A percentile compares a stretch with the other conserved stretches of the same genome.
These are phyloP conservation scores for Pentalonia nigronervosa DNA, from an alignment of 1,140 invertebrate species.

Conservation along the genomic window DNA sequence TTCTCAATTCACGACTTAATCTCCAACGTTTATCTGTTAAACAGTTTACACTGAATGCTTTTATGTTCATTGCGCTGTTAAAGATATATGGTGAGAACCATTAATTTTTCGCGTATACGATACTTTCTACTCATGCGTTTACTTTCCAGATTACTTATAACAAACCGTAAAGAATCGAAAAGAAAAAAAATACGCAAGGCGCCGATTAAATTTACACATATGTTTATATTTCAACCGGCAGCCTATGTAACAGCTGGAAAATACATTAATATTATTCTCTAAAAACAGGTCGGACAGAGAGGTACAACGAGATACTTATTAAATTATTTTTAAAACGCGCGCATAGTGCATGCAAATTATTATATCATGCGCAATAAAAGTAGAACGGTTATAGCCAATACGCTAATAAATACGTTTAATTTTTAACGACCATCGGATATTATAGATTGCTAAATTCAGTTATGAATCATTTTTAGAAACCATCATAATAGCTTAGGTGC, in stretches of 20 bases:
- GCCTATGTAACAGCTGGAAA: not conserved
- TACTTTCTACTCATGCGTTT: constrained; percentile 24
- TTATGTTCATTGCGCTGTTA: constrained; percentile 26
- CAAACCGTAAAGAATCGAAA: not conserved
- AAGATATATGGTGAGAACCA: constrained; percentile 26
- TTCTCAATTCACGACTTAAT: not conserved
- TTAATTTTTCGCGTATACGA: constrained; percentile 6
- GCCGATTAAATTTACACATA: not conserved
- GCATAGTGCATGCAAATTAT: not conserved
- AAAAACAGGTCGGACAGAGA: not conserved
- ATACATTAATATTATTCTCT: not conserved
- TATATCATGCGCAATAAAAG: not conserved
- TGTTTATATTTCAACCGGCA: not conserved
- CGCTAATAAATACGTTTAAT: not conserved
- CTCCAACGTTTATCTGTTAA: constrained; percentile 1
- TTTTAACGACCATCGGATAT: not conserved
- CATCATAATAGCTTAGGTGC: not conserved
- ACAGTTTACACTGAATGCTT: constrained; percentile 29
- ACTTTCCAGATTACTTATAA: not conserved
- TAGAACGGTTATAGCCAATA: not conserved
- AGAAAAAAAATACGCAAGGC: not conserved
- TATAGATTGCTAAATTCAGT: not conserved
- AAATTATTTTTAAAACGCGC: not conserved
- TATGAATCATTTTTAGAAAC: not conserved
- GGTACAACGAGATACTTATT: not conserved